phyloP scores from a whole-genome alignment of 2,797 vertebrate genomes.

The Cynodonichthys magdalenae region DNA sequence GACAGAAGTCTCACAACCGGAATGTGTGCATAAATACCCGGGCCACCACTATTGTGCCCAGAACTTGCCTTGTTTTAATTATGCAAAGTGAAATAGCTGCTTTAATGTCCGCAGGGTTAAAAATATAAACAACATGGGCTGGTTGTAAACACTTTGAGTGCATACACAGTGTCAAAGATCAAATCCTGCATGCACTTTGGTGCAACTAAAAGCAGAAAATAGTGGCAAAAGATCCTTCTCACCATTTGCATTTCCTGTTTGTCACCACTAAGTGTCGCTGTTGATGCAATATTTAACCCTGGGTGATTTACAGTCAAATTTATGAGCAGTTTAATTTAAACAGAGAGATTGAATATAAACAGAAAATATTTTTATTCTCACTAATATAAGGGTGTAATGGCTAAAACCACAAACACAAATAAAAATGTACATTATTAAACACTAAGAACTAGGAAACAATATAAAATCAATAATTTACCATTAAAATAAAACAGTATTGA shows the following conservation, averaged over 20 bases:
- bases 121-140: too few relatives aligned
- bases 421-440: too few relatives aligned
- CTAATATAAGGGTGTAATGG: too few relatives aligned
- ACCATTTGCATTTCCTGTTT: slow-evolving; percentile 12
- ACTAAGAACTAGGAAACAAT: too few relatives aligned
- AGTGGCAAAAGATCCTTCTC: not conserved
- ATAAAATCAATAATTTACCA: too few relatives aligned
- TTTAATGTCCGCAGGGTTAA: not conserved
- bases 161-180: not conserved
- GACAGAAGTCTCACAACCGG: slow-evolving; percentile 29
- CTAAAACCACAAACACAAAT: too few relatives aligned
- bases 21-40: slow-evolving; percentile 8
- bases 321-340: too few relatives aligned
- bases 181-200: not conserved
- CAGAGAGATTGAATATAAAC: too few relatives aligned
- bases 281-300: slow-evolving; percentile 9
- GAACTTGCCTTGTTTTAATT: not conserved
- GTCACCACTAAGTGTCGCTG: slow-evolving; percentile 62
- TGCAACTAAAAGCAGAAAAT: not conserved
- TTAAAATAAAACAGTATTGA: too few relatives aligned
- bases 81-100: not conserved
- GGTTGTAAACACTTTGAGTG: not conserved
- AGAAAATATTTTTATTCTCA: too few relatives aligned
- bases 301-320: too few relatives aligned
- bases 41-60: slow-evolving; percentile 3